These are phyloP conservation scores for Drosophila seclusa DNA, from an alignment of 2,888 invertebrate species.

Conservation along the genomic window DNA sequence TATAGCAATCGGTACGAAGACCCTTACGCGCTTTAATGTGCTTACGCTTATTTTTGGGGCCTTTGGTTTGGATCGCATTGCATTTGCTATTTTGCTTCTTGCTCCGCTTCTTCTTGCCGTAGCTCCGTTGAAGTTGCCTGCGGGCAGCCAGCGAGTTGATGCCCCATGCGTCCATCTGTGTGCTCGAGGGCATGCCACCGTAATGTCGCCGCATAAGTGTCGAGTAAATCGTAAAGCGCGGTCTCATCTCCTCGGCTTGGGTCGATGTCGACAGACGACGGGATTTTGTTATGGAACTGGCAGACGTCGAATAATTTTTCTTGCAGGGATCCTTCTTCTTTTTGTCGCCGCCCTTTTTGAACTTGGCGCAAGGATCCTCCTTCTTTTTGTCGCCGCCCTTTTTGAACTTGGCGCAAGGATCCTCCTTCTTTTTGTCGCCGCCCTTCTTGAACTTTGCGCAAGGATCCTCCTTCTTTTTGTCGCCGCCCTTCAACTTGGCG, in stretches of 20 bases:
- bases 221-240: slow-evolving; percentile 34
- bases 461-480: slow-evolving; percentile 9
- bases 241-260: neutral
- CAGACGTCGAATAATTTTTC: slow-evolving; percentile 49
- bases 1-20: slow-evolving; percentile 54
- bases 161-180: slow-evolving; percentile 28
- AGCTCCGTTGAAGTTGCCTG: slow-evolving; percentile 7
- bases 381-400: slow-evolving; percentile 18
- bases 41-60: slow-evolving; percentile 29
- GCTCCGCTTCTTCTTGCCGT: slow-evolving; percentile 18
- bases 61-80: neutral
- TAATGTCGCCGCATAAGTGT: slow-evolving; percentile 50
- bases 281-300: slow-evolving; percentile 17
- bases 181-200: slow-evolving; percentile 22
- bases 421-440: slow-evolving; percentile 9
- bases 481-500: slow-evolving; percentile 24
- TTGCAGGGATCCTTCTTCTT: slow-evolving; percentile 44
- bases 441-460: slow-evolving; percentile 3
- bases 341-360: slow-evolving; percentile 24
- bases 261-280: neutral
- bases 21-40: slow-evolving; percentile 26
- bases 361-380: slow-evolving; percentile 40
- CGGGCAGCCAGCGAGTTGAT: slow-evolving; percentile 2
- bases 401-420: slow-evolving; percentile 25
- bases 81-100: slow-evolving; percentile 30